A percentile compares a stretch with the other conserved stretches of the same genome.
phyloP scores from a whole-genome alignment of 2,888 invertebrate species.

The Apantesis nais region DNA sequence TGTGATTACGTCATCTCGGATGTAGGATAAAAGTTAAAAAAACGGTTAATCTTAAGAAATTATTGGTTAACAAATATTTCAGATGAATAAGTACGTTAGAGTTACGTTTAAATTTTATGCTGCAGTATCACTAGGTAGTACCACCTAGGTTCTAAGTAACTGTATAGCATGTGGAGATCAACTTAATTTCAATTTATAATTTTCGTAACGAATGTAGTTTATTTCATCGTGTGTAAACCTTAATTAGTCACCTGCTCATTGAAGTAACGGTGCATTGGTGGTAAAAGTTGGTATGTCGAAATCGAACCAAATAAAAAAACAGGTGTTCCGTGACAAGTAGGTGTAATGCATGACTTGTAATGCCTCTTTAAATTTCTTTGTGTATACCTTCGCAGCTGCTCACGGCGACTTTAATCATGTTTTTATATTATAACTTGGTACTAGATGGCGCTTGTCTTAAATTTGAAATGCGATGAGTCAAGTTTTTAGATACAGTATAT shows the following conservation, averaged over 20 bases:
- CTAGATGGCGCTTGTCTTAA: neutral
- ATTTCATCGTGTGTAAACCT: neutral
- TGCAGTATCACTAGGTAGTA: no score
- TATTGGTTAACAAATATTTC: neutral
- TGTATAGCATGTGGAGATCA: neutral
- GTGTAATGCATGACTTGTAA: constrained; percentile 2
- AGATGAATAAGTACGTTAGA: no score
- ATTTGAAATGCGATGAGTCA: neutral
- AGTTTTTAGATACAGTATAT: neutral
- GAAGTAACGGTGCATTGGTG: neutral
- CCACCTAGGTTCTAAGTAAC: neutral
- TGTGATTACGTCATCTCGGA: constrained; percentile 19
- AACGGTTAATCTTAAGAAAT: neutral
- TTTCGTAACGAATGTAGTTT: neutral
- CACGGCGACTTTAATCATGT: neutral
- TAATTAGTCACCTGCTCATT: neutral
- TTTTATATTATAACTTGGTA: neutral
- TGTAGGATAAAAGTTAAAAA: constrained; percentile 3
- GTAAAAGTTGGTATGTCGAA: constrained; percentile 1
- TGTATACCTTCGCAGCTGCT: neutral
- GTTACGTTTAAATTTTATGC: neutral
- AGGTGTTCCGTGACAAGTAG: neutral
- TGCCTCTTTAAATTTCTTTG: neutral
- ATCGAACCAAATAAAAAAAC: neutral
- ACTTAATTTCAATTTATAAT: neutral